Conservation (phyloP, 2,113 vertebrate species). For the Pangasianodon hypophthalmus region DNA sequence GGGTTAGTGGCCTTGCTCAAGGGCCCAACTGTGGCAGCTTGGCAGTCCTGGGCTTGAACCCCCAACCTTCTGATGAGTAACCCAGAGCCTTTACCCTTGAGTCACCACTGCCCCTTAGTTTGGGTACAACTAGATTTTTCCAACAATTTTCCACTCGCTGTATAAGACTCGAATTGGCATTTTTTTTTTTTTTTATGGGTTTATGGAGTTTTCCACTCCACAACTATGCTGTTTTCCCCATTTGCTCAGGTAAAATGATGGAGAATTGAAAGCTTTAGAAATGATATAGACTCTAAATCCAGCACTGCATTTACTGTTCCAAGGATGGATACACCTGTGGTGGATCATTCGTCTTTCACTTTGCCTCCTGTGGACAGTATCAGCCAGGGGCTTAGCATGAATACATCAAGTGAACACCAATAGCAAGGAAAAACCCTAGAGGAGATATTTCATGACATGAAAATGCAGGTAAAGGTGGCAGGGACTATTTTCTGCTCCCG, state of each 20-base stretch:
- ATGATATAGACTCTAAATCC: neutral
- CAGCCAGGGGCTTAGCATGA: neutral
- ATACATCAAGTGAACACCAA: neutral
- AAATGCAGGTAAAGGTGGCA: neutral
- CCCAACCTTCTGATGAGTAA: too few species aligned
- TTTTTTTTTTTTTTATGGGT: neutral
- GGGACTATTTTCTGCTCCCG: neutral
- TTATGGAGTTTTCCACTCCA: neutral
- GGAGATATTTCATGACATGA: neutral
- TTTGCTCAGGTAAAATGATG: neutral
- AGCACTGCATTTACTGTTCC: neutral
- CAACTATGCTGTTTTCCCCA: neutral
- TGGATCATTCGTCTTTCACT: neutral
- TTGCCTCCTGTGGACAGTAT: neutral
- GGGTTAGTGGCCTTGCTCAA: too few species aligned
- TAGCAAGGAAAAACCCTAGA: neutral
- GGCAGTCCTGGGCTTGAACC: too few species aligned
- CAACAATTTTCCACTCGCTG: too few species aligned
- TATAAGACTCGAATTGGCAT: neutral
- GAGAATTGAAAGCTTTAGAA: neutral
- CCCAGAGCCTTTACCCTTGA: too few species aligned
- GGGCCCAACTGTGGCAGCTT: too few species aligned
- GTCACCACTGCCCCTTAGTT: too few species aligned
- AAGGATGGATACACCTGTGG: neutral
- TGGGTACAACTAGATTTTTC: too few species aligned